phyloP scores from a whole-genome alignment of 2,797 vertebrate genomes.

The Eulemur coronatus region DNA sequence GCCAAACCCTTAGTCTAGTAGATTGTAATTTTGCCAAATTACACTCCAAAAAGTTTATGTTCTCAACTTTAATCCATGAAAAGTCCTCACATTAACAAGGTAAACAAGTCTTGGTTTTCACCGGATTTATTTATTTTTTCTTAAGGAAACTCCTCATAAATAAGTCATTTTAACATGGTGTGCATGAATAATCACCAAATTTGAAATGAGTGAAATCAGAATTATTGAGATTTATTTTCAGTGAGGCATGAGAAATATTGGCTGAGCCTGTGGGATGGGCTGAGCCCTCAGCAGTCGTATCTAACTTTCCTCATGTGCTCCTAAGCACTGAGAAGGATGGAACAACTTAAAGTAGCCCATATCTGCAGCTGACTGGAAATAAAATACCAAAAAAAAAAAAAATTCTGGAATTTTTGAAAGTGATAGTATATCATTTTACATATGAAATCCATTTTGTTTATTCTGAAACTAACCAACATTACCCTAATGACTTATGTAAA shows the following conservation, averaged over 20 bases:
- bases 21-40: not conserved
- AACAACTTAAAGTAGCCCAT: not conserved
- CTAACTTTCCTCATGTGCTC: not conserved
- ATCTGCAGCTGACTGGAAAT: constrained; percentile 56
- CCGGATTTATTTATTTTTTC: not conserved
- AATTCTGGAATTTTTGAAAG: constrained; percentile 56
- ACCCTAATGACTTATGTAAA: constrained; percentile 84
- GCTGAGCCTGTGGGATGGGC: not conserved
- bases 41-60: not conserved
- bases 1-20: not conserved
- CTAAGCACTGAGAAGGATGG: not conserved
- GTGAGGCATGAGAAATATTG: not conserved
- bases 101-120: not conserved
- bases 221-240: constrained; percentile 4
- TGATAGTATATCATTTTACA: constrained; percentile 76
- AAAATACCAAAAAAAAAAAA: constrained; percentile 53
- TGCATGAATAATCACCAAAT: not conserved
- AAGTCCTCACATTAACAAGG: not conserved
- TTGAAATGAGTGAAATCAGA: not conserved
- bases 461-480: constrained; percentile 82
- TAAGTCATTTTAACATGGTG: not conserved
- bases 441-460: constrained; percentile 79
- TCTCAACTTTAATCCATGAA: not conserved
- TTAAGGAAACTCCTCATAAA: not conserved
- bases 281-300: not conserved